Base-by-base conservation (phyloP, 2,113 vertebrate genomes). In the Ivindomyrus marchei region DNA sequence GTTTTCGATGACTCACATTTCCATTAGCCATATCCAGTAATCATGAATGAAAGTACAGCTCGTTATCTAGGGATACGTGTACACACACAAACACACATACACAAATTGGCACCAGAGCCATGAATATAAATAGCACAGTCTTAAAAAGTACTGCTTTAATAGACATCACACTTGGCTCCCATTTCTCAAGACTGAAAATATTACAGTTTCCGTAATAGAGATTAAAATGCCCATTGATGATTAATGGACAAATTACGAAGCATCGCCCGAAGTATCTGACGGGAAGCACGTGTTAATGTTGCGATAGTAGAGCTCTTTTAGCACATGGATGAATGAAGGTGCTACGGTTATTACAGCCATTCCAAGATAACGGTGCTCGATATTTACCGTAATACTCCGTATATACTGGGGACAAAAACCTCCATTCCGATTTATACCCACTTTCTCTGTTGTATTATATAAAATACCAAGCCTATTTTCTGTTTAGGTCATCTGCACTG, bases 81-180 rank as follows among this genome's bases (percentile, higher is more conserved):
- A 85, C 83, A 85, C 45, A 85, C 83, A 85, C 83, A 85, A 45
- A 85, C 47, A 53, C 17, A 87, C 31, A n/a, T 24, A 87, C 13
- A 87, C 13, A 36, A 31, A 24, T 49, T 87, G 39, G n/a, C 27
- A 56, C 19, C 27, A 8, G 31, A 19, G 17, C 86, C 31, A 21
- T 21, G 31, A 50, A 39, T 53, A 87, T 39, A 80, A 80, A 80
- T 80, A 80, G 11, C 36, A 80, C 15, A 7, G 74, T 42, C 36
- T 15, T 42, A 80, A 80, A 80, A 42, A 80, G 31, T 42, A 39
- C 31, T 80, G 5, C 36, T 80, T 42, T 80, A 80, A 80, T 36
- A 80, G 36, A 42, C 74, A 13, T 77, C 70, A 77, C 27, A 80
- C 74, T 80, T 80, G 31, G 74, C 31, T 42, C 39, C 36, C 21